Conservation (phyloP, 2,113 vertebrate genomes). For the Holacanthus passer region DNA sequence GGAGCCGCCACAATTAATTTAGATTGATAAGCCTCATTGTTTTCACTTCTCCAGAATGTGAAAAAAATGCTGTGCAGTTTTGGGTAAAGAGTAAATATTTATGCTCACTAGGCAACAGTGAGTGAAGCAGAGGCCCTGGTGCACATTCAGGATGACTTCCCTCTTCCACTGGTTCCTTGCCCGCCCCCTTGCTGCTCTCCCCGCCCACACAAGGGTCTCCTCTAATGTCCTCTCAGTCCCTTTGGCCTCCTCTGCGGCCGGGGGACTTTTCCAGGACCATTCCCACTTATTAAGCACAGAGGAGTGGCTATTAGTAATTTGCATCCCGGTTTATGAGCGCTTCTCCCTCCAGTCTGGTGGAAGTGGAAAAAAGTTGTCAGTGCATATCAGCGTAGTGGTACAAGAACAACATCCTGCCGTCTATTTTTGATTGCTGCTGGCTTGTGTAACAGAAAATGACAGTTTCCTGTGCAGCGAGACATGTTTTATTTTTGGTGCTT, state of each 20-base stretch:
- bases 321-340: constrained; percentile 44
- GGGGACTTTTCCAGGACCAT: constrained; percentile 53
- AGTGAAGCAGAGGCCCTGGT: constrained; percentile 63
- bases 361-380: constrained; percentile 73
- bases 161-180: constrained; percentile 66
- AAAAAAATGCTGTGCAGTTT: constrained; percentile 67
- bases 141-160: constrained; percentile 74
- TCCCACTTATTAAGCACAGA: constrained; percentile 32
- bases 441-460: constrained; percentile 66
- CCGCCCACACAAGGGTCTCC: constrained; percentile 48
- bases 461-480: constrained; percentile 59
- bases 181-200: constrained; percentile 37
- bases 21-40: constrained; percentile 76
- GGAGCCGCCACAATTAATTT: constrained; percentile 51
- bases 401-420: constrained; percentile 69
- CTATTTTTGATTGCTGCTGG: constrained; percentile 67
- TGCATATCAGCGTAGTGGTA: constrained; percentile 43
- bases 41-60: constrained; percentile 66
- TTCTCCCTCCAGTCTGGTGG: constrained; percentile 32
- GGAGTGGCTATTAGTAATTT: constrained; percentile 39
- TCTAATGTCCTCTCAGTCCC: constrained; percentile 38
- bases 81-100: constrained; percentile 83
- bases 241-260: constrained; percentile 26
- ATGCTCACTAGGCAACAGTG: constrained; percentile 81
- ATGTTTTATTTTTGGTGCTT: constrained; percentile 50